Evolutionary conservation across 2,888 invertebrate genomes (phyloP).

Genomic region (Drosophila colorata): DNA sequence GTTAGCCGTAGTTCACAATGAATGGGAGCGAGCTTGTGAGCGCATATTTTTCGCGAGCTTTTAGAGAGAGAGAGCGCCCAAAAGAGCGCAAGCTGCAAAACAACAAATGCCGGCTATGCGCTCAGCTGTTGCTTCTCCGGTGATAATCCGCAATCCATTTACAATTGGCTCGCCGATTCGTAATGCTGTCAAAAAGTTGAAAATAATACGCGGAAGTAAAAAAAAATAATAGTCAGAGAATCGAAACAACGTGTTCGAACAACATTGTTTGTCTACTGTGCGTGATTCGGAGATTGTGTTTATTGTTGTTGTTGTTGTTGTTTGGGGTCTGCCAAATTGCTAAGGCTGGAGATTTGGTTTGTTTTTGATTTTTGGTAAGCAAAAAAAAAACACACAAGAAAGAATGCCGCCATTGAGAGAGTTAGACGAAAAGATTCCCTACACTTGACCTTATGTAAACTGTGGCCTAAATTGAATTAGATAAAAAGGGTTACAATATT

Average conservation of each 20-base stretch:
- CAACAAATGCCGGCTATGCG: slow-evolving; percentile 46
- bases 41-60: slow-evolving; percentile 5
- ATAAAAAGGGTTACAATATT: too few species aligned
- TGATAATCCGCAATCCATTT: slow-evolving; percentile 28
- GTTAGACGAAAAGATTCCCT: slow-evolving; percentile 7
- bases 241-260: slow-evolving; percentile 21
- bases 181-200: slow-evolving; percentile 31
- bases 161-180: slow-evolving; percentile 23
- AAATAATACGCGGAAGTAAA: slow-evolving; percentile 58
- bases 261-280: slow-evolving; percentile 27
- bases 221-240: slow-evolving; percentile 18
- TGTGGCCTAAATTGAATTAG: too few species aligned
- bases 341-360: slow-evolving; percentile 22
- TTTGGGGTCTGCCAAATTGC: neutral
- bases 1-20: slow-evolving; percentile 11
- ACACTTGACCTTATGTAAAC: too few species aligned
- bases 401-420: neutral
- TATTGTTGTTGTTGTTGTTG: slow-evolving; percentile 1
- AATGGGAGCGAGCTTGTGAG: slow-evolving; percentile 60
- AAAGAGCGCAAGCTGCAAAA: too few species aligned
- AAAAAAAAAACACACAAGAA: slow-evolving; percentile 3
- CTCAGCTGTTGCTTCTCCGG: slow-evolving; percentile 57
- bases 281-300: neutral
- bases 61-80: neutral
- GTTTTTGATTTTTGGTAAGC: slow-evolving; percentile 33